A percentile compares a stretch with the other conserved stretches of the same genome.
Conservation (phyloP, 2,888 invertebrate species). For the Drosophila meridiana region DNA sequence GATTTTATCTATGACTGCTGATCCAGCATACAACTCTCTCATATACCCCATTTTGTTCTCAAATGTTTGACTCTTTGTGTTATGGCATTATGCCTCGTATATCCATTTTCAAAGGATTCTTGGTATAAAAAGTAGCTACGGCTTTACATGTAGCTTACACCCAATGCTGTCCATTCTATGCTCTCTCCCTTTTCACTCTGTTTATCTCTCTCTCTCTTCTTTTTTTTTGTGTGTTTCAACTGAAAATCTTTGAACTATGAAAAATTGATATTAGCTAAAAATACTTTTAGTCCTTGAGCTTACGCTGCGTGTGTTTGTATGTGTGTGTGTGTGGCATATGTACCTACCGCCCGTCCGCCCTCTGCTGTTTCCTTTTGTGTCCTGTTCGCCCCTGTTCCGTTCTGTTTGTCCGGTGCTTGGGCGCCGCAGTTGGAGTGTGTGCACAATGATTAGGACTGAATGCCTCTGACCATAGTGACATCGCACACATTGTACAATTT, state of each 20-base stretch:
- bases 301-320: slow-evolving; percentile 20
- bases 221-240: slow-evolving; percentile 49
- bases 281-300: slow-evolving; percentile 75
- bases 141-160: slow-evolving; percentile 23
- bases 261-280: slow-evolving; percentile 81
- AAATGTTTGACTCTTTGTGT: background rate
- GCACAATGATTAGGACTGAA: slow-evolving; percentile 76
- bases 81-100: background rate
- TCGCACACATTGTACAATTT: slow-evolving; percentile 78
- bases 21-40: background rate
- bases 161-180: background rate
- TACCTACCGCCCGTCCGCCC: slow-evolving; percentile 8
- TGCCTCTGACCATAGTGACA: slow-evolving; percentile 69
- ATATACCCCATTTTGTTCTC: background rate
- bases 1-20: background rate
- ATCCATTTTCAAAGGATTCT: slow-evolving; percentile 6
- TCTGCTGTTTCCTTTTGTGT: slow-evolving; percentile 50
- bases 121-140: slow-evolving; percentile 42
- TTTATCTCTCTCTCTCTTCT: background rate
- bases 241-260: slow-evolving; percentile 82
- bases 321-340: slow-evolving; percentile 38
- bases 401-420: slow-evolving; percentile 34
- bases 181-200: background rate
- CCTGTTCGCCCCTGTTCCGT: slow-evolving; percentile 27
- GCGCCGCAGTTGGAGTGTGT: slow-evolving; percentile 67